These are phyloP conservation scores for Alfaro cultratus DNA, from an alignment of 2,797 vertebrate species.

Conservation along the genomic window DNA sequence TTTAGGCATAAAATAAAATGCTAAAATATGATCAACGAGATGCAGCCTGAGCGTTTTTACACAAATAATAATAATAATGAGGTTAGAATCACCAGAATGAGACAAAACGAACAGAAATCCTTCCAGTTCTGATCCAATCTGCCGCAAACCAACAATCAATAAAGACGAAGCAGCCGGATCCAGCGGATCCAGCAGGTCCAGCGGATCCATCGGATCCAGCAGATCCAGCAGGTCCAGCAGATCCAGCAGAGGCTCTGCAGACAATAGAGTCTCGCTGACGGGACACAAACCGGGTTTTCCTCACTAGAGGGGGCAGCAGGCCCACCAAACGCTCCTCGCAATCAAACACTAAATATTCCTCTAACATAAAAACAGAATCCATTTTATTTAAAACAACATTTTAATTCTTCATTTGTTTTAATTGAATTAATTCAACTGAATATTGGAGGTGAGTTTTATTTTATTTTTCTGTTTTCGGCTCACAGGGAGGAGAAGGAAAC, in stretches of 20 bases:
- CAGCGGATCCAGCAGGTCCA: no score
- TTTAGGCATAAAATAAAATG: background rate
- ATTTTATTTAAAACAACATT: background rate
- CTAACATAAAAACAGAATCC: background rate
- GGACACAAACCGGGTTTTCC: constrained; percentile 53
- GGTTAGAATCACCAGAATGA: background rate
- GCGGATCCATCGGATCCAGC: no score
- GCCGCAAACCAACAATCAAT: background rate
- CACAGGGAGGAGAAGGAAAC: background rate
- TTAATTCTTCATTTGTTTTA: background rate
- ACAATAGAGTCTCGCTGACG: constrained; percentile 69
- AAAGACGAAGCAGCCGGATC: background rate
- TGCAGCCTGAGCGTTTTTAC: background rate
- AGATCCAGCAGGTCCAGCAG: no score
- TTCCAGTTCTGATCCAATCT: background rate
- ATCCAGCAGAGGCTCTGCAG: constrained; percentile 21
- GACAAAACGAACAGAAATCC: background rate
- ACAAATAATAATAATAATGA: background rate
- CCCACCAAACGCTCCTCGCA: constrained; percentile 42
- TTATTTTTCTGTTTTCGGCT: background rate
- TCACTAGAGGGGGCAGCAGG: constrained; percentile 84
- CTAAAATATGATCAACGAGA: background rate
- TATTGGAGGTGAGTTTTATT: background rate
- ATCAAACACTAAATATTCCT: background rate
- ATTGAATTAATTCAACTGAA: background rate